Evolutionary conservation across 2,113 vertebrate species (phyloP).

Genomic region (Seriola dumerili): DNA sequence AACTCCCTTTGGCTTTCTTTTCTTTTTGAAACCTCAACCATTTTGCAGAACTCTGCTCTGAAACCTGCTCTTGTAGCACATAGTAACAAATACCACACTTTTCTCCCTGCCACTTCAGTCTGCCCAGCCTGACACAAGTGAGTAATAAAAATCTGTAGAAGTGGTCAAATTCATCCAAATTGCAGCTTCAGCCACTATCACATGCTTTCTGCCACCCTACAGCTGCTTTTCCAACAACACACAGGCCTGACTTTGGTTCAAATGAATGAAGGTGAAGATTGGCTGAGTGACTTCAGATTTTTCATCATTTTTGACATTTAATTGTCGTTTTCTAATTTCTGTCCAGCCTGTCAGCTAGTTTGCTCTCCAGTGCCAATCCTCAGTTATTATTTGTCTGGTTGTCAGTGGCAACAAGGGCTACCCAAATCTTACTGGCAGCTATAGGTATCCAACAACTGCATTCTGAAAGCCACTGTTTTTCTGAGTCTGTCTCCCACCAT

Average conservation of each 20-base stretch:
- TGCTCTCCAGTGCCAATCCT: conserved; percentile 7
- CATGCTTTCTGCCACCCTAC: not conserved
- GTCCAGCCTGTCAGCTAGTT: not conserved
- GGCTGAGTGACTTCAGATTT: not conserved
- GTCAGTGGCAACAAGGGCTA: not conserved
- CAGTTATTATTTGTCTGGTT: not conserved
- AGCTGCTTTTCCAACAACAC: conserved; percentile 16
- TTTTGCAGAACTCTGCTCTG: conserved; percentile 3
- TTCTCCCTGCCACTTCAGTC: not conserved
- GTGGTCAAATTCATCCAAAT: conserved; percentile 12
- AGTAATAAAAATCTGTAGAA: conserved; percentile 6
- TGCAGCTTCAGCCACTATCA: not conserved
- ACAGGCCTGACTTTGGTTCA: not conserved
- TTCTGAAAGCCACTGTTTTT: not conserved
- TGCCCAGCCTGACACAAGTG: not conserved
- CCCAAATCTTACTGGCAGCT: not conserved
- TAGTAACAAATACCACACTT: not conserved
- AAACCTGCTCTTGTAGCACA: conserved; percentile 13
- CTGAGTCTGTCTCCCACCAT: not conserved
- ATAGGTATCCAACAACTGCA: not conserved
- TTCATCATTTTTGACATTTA: conserved; percentile 8
- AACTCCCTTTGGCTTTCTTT: not conserved
- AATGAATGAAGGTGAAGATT: not conserved
- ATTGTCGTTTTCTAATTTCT: not conserved
- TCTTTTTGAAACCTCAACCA: not conserved